Conservation (phyloP, 2,797 vertebrate species). For the Cheirogaleus major region DNA sequence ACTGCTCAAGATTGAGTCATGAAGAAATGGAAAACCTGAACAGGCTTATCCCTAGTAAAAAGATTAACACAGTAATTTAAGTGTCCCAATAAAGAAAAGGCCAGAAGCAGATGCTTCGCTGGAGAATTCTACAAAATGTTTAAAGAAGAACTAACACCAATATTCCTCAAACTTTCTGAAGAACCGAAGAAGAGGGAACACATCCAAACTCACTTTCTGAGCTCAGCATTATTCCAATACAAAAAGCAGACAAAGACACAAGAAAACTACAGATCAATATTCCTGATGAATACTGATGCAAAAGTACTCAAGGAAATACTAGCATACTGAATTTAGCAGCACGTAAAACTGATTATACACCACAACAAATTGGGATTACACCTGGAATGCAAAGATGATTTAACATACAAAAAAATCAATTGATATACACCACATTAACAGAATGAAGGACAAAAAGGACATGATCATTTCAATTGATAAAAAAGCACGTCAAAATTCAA, state of each 20-base stretch:
- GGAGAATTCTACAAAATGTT: background rate
- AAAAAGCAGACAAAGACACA: background rate
- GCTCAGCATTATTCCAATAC: background rate
- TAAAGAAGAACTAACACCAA: background rate
- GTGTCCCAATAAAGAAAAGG: background rate
- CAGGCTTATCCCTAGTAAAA: background rate
- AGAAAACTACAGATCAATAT: background rate
- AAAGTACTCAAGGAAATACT: background rate
- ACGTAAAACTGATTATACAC: background rate
- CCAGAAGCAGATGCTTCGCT: background rate
- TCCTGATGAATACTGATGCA: background rate
- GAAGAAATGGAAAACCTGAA: background rate
- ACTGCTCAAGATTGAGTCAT: background rate
- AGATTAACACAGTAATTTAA: background rate
- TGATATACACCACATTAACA: background rate
- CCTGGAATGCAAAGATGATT: background rate
- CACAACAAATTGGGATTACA: background rate
- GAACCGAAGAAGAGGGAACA: background rate
- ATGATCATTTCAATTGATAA: background rate
- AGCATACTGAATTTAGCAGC: background rate
- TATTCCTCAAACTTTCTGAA: background rate
- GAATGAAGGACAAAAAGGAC: background rate
- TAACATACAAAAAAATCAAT: background rate
- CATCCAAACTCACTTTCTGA: background rate
- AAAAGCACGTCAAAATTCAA: background rate